Evolutionary conservation across 1,140 invertebrate species (phyloP), one percentile per base, ranked within the genome.

Genomic region (Drosophila sproati): DNA sequence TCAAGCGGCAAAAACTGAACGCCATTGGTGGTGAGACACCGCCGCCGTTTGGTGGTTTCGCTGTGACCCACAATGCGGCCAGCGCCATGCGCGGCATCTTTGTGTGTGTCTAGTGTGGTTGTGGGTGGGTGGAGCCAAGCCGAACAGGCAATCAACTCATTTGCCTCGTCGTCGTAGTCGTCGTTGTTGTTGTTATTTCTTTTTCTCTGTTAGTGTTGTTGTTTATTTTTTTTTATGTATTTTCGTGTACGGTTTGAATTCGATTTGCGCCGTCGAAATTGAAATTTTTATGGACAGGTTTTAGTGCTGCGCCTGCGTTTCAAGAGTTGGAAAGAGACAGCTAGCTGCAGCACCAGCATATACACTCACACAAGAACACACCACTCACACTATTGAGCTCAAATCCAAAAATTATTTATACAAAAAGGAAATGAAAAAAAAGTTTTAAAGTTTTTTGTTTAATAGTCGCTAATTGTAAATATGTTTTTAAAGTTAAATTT

Each of bases 391-490:
- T 62, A 59, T 78, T 83, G 80, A 73, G 83, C 85, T 88, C 83
- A 64, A 77, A 78, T 89, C 83, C 83, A 88, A 88, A 88, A 89
- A 88, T 89, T 88, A 89, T 78, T 80, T 83, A 78, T 78, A 89
- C 79, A 54, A 64, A 57, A 64, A 52, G 54, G 54, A 66, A 70
- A 78, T 71, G 52, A 48, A 51, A 56, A 63, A 69, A 68, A 63
- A n/a, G 66, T 73, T 68, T n/a, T 35, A 57, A 39, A 45, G 61
- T 73, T 51, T 20, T 75, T 59, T 62, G 59, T 60, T 69, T 64
- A 67, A 35, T 61, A 62, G 45, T 71, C 57, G 51, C 43, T 66
- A 77, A 87, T 80, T 87, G 80, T 82, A 79, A 47, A 77, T 64
- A 79, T 73, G 55, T 62, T 69, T 61, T 47, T 39, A 28, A 70